phyloP scores from a whole-genome alignment of 1,140 invertebrate genomes.

The Zaprionus ghesquierei region DNA sequence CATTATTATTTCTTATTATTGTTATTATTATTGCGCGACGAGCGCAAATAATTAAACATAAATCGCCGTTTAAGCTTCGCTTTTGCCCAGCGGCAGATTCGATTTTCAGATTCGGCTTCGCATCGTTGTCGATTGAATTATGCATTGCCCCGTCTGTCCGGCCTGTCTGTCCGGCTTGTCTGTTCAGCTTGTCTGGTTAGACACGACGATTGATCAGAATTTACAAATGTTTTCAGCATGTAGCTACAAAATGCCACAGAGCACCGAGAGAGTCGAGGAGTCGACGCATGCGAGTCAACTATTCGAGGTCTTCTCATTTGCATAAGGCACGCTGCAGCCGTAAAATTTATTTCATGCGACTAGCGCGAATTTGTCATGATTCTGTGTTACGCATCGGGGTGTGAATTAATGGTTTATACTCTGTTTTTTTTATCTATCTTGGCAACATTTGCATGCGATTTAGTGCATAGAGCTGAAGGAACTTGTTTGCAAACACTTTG shows the following conservation, averaged over 20 bases:
- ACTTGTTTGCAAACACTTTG: not conserved
- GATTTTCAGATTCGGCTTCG: constrained; percentile 8
- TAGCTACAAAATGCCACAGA: constrained; percentile 39
- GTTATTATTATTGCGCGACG: constrained; percentile 51
- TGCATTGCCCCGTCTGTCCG: constrained; percentile 13
- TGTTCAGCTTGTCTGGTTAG: not conserved
- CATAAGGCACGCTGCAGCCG: constrained; percentile 28
- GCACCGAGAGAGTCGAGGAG: constrained; percentile 2
- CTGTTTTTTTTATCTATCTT: not conserved
- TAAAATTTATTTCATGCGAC: constrained; percentile 17
- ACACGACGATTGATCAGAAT: constrained; percentile 37
- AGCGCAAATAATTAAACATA: constrained; percentile 67
- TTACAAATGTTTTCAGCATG: constrained; percentile 50
- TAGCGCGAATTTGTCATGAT: constrained; percentile 32
- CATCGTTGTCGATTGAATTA: constrained; percentile 25
- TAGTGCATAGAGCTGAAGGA: not conserved
- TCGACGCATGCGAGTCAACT: not conserved
- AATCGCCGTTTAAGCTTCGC: constrained; percentile 49
- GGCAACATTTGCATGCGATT: not conserved
- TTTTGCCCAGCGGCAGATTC: constrained; percentile 30
- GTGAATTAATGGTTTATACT: not conserved
- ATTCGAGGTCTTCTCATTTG: constrained; percentile 35
- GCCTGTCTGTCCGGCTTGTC: not conserved
- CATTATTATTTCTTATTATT: constrained; percentile 62
- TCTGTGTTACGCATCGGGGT: constrained; percentile 17